Conservation (phyloP, 2,797 vertebrate species). For the Muscicapa comitata region DNA sequence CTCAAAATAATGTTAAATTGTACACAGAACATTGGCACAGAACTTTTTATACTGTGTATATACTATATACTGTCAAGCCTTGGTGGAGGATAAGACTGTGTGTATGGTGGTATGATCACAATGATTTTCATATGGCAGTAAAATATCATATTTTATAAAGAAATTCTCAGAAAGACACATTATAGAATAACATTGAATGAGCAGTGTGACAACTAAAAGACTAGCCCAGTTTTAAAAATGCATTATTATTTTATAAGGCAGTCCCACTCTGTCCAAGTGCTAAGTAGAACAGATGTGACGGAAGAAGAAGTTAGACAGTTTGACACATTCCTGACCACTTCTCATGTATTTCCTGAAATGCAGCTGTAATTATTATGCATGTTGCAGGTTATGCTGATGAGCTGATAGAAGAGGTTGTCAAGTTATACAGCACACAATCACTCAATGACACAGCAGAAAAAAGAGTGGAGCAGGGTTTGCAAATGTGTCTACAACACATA, state of each 20-base stretch:
- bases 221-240: background rate
- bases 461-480: background rate
- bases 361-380: slow-evolving; percentile 50
- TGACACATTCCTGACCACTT: slow-evolving; percentile 40
- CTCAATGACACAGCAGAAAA: slow-evolving; percentile 35
- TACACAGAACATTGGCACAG: background rate
- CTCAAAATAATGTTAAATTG: background rate
- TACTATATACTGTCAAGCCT: background rate
- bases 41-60: background rate
- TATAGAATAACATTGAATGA: background rate
- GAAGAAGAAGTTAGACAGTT: slow-evolving; percentile 1
- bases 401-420: slow-evolving; percentile 57
- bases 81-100: background rate
- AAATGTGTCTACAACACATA: background rate
- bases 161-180: background rate
- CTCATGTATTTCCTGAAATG: slow-evolving; percentile 6
- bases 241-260: background rate
- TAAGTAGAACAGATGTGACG: slow-evolving; percentile 37
- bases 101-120: background rate
- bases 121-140: background rate
- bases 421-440: slow-evolving; percentile 40
- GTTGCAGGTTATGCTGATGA: slow-evolving; percentile 51
- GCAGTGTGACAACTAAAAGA: background rate
- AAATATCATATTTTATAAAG: background rate
- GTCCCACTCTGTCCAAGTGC: background rate